Conservation (phyloP, 2,797 vertebrate species). For the Eidolon dupreanum region DNA sequence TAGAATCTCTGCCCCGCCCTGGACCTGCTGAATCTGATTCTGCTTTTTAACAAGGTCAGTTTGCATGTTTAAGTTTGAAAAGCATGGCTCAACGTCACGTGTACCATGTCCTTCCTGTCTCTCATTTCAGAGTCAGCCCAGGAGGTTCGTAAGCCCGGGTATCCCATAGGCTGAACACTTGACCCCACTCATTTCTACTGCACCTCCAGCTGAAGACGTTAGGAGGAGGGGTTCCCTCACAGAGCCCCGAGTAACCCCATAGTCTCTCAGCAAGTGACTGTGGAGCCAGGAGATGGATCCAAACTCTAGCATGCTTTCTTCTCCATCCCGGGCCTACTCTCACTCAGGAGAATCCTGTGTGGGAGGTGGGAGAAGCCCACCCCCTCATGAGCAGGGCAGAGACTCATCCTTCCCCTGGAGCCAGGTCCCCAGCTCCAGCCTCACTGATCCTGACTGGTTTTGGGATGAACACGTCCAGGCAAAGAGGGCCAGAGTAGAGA, state of each 20-base stretch:
- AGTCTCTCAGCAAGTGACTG: conserved; percentile 87
- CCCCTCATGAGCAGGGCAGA: conserved; percentile 83
- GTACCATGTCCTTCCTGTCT: conserved; percentile 6
- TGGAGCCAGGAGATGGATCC: conserved; percentile 85
- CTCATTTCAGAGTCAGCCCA: conserved; percentile 17
- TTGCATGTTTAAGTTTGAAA: neutral
- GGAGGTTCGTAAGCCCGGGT: neutral
- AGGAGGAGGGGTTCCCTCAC: conserved; percentile 83
- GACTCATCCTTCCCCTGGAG: conserved; percentile 81
- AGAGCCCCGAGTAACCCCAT: conserved; percentile 86
- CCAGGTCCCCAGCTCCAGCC: conserved; percentile 72
- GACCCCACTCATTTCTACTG: neutral
- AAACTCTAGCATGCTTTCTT: conserved; percentile 83
- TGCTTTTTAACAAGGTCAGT: neutral
- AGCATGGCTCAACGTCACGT: neutral
- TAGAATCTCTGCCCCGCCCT: neutral
- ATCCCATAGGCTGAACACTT: neutral
- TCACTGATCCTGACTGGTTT: conserved; percentile 84
- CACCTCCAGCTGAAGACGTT: neutral
- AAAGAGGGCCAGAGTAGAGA: conserved; percentile 95
- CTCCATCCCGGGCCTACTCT: conserved; percentile 75
- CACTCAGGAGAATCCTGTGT: conserved; percentile 80
- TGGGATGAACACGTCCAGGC: conserved; percentile 89
- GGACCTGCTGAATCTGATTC: neutral
- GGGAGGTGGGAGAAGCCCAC: conserved; percentile 84